These are phyloP conservation scores for Todiramphus saurophagus DNA, from an alignment of 2,113 vertebrate species.

Conservation along the genomic window DNA sequence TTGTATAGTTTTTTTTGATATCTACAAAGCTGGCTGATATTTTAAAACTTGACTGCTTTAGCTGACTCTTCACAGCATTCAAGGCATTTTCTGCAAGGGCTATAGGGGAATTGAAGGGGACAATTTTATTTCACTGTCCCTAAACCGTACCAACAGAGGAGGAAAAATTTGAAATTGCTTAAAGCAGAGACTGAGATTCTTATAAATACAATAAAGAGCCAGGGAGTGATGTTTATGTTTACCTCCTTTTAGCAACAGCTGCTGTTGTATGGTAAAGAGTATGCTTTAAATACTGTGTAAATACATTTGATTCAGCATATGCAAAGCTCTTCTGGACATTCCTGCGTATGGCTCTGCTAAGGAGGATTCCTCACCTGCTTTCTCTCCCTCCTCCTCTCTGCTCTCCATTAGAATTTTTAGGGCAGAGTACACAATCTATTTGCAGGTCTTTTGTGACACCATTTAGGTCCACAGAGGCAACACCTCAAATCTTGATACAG, in stretches of 20 bases:
- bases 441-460: neutral
- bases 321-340: neutral
- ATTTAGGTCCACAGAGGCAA: neutral
- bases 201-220: neutral
- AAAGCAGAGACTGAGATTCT: neutral
- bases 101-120: neutral
- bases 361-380: neutral
- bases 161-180: neutral
- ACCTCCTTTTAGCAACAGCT: neutral
- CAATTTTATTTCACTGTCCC: neutral
- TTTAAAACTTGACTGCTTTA: neutral
- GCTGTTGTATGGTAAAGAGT: fast-evolving
- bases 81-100: neutral
- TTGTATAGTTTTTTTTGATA: neutral
- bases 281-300: neutral
- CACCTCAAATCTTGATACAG: too few relatives aligned
- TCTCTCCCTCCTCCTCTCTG: neutral
- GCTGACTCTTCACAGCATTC: neutral
- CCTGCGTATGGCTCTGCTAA: neutral
- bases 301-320: neutral
- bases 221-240: neutral
- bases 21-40: neutral
- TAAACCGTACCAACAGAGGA: neutral
- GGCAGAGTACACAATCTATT: neutral
- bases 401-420: neutral